Evolutionary conservation across 2,113 vertebrate species (phyloP).

Genomic region (Hemiprocne comata): DNA sequence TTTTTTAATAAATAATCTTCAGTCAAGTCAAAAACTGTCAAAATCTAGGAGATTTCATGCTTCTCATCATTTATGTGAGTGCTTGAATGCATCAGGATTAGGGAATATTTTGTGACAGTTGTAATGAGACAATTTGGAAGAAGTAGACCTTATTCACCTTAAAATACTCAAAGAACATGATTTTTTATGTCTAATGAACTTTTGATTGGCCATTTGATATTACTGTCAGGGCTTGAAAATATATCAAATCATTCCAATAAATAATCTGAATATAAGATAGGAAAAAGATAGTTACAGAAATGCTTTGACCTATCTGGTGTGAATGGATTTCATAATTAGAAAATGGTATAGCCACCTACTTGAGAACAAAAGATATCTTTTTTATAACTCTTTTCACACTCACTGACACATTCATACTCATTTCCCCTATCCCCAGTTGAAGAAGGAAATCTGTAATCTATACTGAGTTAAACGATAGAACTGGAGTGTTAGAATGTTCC

Average conservation of each 20-base stretch:
- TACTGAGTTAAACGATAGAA: not conserved
- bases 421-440: not conserved
- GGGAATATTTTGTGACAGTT: not conserved
- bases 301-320: not conserved
- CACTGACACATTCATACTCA: not conserved
- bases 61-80: not conserved
- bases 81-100: not conserved
- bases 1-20: conserved; percentile 22
- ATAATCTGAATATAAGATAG: not conserved
- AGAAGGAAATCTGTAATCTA: not conserved
- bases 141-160: not conserved
- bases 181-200: conserved; percentile 26
- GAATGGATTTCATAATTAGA: not conserved
- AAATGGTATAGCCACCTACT: not conserved
- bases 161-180: not conserved
- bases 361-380: not conserved
- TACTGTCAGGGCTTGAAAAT: conserved; percentile 22
- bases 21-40: not conserved
- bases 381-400: not conserved
- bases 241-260: conserved; percentile 7
- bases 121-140: conserved; percentile 36
- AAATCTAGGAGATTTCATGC: conserved; percentile 5
- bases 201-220: conserved; percentile 42
- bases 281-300: not conserved
- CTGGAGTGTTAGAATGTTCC: not conserved